phyloP scores from a whole-genome alignment of 2,113 vertebrate species.

The Loxodonta africana region DNA sequence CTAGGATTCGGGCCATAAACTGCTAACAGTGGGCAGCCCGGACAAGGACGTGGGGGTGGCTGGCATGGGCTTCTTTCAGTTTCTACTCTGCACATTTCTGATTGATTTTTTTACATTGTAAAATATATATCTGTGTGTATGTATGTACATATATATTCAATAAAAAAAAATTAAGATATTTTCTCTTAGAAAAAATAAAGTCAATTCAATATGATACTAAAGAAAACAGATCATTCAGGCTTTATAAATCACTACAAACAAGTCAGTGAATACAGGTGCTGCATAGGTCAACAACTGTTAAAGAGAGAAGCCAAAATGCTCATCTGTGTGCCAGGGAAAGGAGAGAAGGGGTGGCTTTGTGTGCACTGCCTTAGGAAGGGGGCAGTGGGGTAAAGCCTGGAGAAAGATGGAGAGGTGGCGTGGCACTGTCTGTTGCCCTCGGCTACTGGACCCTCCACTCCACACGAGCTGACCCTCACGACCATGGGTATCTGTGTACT shows the following conservation, averaged over 20 bases:
- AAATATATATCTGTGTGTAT: not conserved
- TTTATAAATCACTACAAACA: not conserved
- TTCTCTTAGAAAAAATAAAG: not conserved
- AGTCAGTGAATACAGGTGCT: not conserved
- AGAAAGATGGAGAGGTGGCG: accelerated
- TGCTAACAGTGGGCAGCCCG: not conserved
- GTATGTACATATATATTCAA: not conserved
- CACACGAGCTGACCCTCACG: not conserved
- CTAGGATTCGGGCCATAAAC: not conserved
- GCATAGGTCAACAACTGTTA: not conserved
- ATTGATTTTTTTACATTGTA: constrained; percentile 32
- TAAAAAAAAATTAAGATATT: not conserved
- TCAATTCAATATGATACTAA: not conserved
- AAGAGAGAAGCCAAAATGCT: not conserved
- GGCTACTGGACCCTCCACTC: too few relatives aligned
- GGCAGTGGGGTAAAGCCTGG: not conserved
- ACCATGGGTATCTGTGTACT: accelerated
- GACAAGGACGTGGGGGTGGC: not conserved
- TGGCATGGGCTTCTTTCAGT: not conserved
- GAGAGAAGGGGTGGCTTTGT: not conserved
- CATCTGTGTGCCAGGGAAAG: not conserved
- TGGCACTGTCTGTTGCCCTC: accelerated
- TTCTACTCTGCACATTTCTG: constrained; percentile 3
- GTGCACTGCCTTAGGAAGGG: not conserved
- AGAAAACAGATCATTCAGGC: not conserved